Conservation (phyloP, 2,113 vertebrate species). For the Prochilodus magdalenae region DNA sequence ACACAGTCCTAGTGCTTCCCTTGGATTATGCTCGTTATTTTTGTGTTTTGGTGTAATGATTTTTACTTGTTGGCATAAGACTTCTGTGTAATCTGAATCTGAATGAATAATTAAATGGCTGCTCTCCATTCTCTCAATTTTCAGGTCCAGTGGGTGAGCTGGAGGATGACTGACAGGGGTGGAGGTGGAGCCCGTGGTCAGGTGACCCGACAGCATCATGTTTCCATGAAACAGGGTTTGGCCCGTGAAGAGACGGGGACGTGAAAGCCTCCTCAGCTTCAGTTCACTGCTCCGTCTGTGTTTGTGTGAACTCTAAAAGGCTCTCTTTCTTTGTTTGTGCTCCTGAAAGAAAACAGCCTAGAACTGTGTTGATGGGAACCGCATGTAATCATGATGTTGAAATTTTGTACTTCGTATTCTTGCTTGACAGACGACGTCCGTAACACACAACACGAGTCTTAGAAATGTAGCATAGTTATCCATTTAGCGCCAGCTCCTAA, state of each 20-base stretch:
- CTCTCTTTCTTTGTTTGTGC: constrained; percentile 34
- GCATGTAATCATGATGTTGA: constrained; percentile 45
- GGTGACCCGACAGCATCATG: not conserved
- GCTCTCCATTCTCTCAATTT: not conserved
- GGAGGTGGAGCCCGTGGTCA: not conserved
- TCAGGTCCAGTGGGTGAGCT: constrained; percentile 40
- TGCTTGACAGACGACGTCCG: constrained; percentile 30
- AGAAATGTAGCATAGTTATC: constrained; percentile 43
- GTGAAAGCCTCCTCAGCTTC: constrained; percentile 14
- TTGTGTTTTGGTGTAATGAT: no score
- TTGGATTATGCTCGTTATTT: no score
- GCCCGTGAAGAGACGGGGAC: constrained; percentile 22
- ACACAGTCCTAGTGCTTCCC: no score
- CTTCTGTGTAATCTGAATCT: no score
- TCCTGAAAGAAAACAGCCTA: constrained; percentile 41
- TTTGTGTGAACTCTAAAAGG: constrained; percentile 31
- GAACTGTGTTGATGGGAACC: constrained; percentile 32
- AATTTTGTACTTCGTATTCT: constrained; percentile 39
- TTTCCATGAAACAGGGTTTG: constrained; percentile 24
- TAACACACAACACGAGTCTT: constrained; percentile 11
- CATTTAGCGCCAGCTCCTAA: constrained; percentile 8
- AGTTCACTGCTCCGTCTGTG: constrained; percentile 42
- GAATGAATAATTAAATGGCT: no score
- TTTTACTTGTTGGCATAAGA: no score
- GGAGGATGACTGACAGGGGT: not conserved